These are phyloP conservation scores for Gortyna flavago DNA, from an alignment of 2,888 invertebrate genomes.

Conservation along the genomic window DNA sequence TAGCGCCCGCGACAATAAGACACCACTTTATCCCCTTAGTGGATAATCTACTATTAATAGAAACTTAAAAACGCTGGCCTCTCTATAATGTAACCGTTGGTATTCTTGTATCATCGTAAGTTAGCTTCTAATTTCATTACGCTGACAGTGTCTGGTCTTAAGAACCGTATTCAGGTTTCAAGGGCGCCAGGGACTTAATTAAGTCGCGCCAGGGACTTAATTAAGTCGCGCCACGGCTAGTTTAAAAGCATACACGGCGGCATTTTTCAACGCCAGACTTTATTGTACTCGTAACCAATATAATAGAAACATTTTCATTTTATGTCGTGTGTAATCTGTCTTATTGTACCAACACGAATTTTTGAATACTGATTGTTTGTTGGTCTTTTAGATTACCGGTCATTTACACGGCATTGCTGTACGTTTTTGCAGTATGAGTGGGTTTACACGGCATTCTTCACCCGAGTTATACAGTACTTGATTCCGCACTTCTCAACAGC, in stretches of 20 bases:
- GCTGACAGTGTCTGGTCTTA: constrained; percentile 37
- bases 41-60: not conserved
- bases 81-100: not conserved
- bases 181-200: constrained; percentile 60
- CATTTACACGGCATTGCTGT: not conserved
- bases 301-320: constrained; percentile 43
- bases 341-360: not conserved
- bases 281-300: constrained; percentile 41
- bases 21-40: no score
- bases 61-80: not conserved
- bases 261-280: constrained; percentile 57
- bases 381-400: not conserved
- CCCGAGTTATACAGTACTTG: not conserved
- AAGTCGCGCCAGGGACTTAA: constrained; percentile 54
- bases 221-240: constrained; percentile 46
- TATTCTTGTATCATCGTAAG: constrained; percentile 13
- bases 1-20: no score
- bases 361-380: not conserved
- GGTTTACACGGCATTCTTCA: not conserved
- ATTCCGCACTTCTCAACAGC: not conserved
- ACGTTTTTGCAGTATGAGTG: not conserved
- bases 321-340: constrained; percentile 3
- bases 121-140: constrained; percentile 41
- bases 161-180: constrained; percentile 57
- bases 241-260: constrained; percentile 41